phyloP scores from a whole-genome alignment of 1,140 invertebrate genomes.

The Oryctes rhinoceros region DNA sequence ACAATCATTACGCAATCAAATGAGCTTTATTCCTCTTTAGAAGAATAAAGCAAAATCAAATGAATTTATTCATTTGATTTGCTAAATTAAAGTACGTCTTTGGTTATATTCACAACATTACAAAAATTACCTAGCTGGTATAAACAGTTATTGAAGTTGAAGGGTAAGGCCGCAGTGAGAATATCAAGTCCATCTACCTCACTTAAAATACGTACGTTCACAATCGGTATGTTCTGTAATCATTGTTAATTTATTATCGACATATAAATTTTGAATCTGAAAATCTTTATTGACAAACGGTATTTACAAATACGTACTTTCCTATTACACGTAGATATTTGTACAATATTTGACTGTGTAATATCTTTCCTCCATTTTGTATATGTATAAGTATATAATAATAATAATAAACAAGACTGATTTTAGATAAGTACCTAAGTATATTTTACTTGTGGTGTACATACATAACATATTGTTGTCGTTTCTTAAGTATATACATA shows the following conservation, averaged over 20 bases:
- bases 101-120: no score
- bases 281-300: background rate
- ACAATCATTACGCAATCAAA: no score
- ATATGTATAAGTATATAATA: no score
- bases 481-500: background rate
- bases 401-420: constrained; percentile 24
- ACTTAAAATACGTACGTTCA: background rate
- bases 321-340: background rate
- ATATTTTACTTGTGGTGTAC: background rate
- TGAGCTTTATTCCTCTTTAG: no score
- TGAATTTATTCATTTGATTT: no score
- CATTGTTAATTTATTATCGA: background rate
- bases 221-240: background rate
- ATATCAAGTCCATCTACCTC: background rate
- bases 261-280: background rate
- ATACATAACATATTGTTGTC: background rate
- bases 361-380: constrained; percentile 17
- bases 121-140: no score
- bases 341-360: background rate
- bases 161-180: background rate
- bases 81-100: no score
- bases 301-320: constrained; percentile 3
- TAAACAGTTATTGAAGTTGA: no score
- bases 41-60: no score
- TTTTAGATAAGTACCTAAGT: background rate